Base-by-base conservation (phyloP, 2,113 vertebrate genomes). In the Otolemur garnettii region DNA sequence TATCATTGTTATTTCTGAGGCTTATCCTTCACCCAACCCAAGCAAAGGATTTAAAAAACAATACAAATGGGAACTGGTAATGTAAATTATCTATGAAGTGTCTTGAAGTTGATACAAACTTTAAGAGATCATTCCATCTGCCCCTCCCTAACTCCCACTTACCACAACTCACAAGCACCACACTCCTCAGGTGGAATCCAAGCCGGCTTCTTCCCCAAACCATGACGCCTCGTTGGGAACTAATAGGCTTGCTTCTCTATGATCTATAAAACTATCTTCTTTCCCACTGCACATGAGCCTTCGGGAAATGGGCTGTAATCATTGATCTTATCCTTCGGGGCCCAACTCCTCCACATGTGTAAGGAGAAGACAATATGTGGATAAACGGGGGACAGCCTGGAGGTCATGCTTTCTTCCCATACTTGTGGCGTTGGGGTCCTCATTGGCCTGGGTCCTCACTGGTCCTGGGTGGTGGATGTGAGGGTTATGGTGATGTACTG, bases 291-390 rank as follows among this genome's bases (percentile, higher is more conserved):
- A 30, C 3, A 0, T 33, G 71, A 38, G n/a, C 15, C 33, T 17
- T 33, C 28, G 90, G 35, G n/a, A 0, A 33, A 42, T 4, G 68
- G 33, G 5, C 0, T 50, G 62, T 6, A 50, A 1, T 53, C 21
- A 28, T 6, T 12, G 4, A 64, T n/a, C 5, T 0, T 30, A 24
- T 42, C 12, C 4, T 79, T 74, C 17, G 22, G 18, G 62, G 5
- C 0, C 1, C 1, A 1, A 0, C 55, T 57, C 22, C 53, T 45
- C 2, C 2, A 0, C 17, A 2, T 26, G 26, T 1, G 12, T 28
- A 4, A 35, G 17, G 2, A 53, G 22, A 95, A 7, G 22, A 22
- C 1, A 71, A 1, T 9, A 7, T 3, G 4, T 5, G 50, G 17
- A 42, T 1, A 60, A 24, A 8, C 1, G 45, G 4, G n/a, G 26